phyloP scores from a whole-genome alignment of 2,113 vertebrate genomes.

The Varanus salvator region DNA sequence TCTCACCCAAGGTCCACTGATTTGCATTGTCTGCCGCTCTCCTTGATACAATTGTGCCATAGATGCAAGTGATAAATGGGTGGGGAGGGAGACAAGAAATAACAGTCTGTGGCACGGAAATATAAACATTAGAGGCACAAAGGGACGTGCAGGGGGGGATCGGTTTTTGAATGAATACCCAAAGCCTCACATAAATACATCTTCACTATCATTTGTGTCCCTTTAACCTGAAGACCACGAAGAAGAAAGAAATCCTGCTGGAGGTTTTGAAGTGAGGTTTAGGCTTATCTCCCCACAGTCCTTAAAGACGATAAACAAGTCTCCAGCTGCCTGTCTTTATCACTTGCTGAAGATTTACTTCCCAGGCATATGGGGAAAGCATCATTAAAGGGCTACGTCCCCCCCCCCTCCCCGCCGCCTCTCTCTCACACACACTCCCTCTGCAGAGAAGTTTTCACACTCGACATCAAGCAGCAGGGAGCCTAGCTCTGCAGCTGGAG shows the following conservation, averaged over 20 bases:
- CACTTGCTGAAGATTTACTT: constrained; percentile 34
- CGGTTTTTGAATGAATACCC: background rate
- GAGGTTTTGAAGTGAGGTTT: constrained; percentile 41
- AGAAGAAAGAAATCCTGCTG: constrained; percentile 15
- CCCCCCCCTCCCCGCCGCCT: background rate
- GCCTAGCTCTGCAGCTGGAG: constrained; percentile 20
- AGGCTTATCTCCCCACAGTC: constrained; percentile 29
- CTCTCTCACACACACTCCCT: background rate
- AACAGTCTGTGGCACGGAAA: background rate
- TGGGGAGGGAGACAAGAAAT: background rate
- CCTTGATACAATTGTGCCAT: background rate
- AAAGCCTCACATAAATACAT: background rate
- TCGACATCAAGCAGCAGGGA: constrained; percentile 50
- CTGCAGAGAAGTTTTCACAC: constrained; percentile 34
- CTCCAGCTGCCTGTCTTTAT: constrained; percentile 39
- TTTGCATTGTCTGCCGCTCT: background rate
- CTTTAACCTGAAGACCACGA: background rate
- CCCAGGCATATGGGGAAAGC: constrained; percentile 19
- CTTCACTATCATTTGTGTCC: background rate
- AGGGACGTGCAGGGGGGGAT: background rate
- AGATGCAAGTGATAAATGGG: background rate
- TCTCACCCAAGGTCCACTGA: background rate
- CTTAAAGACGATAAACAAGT: constrained; percentile 20
- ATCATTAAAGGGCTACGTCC: background rate
- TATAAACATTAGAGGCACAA: background rate